Evolutionary conservation across 2,113 vertebrate species (phyloP).

Genomic region (Carassius gibelio): DNA sequence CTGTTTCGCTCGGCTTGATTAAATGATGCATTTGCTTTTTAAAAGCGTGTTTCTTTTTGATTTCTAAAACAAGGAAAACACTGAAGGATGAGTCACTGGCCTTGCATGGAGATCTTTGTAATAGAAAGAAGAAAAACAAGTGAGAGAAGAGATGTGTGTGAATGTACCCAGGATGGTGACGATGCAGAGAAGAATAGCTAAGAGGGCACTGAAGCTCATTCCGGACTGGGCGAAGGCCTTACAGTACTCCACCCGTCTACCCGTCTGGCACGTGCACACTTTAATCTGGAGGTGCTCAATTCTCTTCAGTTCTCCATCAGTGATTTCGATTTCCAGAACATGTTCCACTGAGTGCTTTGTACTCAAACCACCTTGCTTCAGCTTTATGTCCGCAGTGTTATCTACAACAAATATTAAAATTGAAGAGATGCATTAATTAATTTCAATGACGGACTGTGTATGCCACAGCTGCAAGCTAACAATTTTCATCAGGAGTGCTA

Average conservation of each 20-base stretch:
- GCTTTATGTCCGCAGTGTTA: constrained; percentile 82
- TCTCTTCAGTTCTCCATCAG: constrained; percentile 80
- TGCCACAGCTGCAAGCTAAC: constrained; percentile 22
- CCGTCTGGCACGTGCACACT: constrained; percentile 82
- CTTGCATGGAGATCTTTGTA: not conserved
- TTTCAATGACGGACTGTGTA: not conserved
- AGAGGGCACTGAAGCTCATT: constrained; percentile 83
- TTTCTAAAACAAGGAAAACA: not conserved
- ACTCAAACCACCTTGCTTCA: constrained; percentile 85
- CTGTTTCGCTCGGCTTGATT: constrained; percentile 4
- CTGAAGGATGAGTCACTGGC: not conserved
- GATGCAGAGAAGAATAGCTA: constrained; percentile 86
- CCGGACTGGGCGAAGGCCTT: constrained; percentile 69
- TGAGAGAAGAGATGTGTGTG: not conserved
- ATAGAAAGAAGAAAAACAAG: not conserved
- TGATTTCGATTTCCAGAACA: constrained; percentile 81
- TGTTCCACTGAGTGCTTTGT: constrained; percentile 80
- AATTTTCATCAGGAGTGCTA: constrained; percentile 18
- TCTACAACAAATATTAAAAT: constrained; percentile 72
- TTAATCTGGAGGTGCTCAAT: constrained; percentile 76
- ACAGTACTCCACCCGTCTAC: constrained; percentile 77
- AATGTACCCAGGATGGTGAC: constrained; percentile 86
- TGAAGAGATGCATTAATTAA: not conserved
- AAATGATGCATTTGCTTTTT: not conserved
- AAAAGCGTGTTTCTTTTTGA: not conserved